A percentile compares a stretch with the other conserved stretches of the same genome.
Conservation (phyloP, 2,888 invertebrate species). For the Steinernema scapterisci region DNA sequence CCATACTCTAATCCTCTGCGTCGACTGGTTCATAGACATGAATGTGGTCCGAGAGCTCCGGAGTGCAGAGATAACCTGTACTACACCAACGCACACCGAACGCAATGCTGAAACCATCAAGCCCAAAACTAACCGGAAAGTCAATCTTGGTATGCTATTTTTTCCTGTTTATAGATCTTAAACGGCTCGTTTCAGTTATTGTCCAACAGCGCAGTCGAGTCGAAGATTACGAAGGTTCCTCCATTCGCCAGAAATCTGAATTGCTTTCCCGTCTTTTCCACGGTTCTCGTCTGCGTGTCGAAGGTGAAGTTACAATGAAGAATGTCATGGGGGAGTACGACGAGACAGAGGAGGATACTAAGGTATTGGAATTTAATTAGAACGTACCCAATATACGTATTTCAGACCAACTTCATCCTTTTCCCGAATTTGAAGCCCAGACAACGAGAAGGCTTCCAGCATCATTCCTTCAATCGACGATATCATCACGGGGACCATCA, state of each 20-base stretch:
- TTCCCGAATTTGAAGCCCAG: constrained; percentile 4
- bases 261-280: constrained; percentile 37
- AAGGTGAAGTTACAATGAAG: constrained; percentile 41
- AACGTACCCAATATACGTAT: not conserved
- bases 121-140: constrained; percentile 40
- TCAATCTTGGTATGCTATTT: constrained; percentile 46
- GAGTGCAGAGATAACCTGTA: constrained; percentile 70
- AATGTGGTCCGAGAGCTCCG: constrained; percentile 76
- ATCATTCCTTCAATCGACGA: not conserved
- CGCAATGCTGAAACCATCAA: constrained; percentile 21
- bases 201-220: constrained; percentile 51
- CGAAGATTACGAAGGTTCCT: constrained; percentile 44
- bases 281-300: constrained; percentile 33
- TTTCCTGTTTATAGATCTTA: not conserved
- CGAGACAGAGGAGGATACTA: constrained; percentile 46
- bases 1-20: constrained; percentile 84
- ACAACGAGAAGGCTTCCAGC: not conserved
- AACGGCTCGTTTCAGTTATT: constrained; percentile 46
- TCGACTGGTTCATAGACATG: constrained; percentile 84
- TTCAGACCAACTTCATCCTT: not conserved
- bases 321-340: constrained; percentile 41
- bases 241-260: constrained; percentile 40
- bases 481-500: not conserved
- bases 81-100: constrained; percentile 20
- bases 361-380: constrained; percentile 45